Evolutionary conservation across 2,797 vertebrate species (phyloP), one percentile per base, ranked within the genome.

Genomic region (Craterocephalus amniculus): DNA sequence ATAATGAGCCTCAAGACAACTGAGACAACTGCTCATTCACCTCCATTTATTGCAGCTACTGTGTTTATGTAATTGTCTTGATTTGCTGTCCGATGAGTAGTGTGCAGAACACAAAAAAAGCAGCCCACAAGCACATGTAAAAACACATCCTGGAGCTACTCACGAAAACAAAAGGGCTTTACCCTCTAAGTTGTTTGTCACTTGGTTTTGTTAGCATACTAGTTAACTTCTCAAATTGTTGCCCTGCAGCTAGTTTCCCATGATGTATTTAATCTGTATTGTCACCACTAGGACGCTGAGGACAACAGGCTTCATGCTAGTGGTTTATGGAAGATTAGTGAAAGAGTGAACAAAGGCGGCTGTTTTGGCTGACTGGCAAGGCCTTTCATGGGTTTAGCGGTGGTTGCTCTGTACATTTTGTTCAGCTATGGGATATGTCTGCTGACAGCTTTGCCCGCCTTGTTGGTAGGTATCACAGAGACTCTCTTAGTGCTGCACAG

Each of bases 301-400:
- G 62, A 67, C 75, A 74, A 40, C 69, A 70, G 56, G 52, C 74
- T 64, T 81, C 80, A 76, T 81, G 67, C 70, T 63, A 67, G 70
- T 63, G 54, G 67, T 83, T 83, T 78, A 72, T 26, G 59, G 64
- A 76, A 80, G 87, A 85, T 89, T 85, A 85, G 80, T 9, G 40
- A 85, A 63, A 57, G 62, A 26, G 36, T 29, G 75, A 86, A 89
- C 83, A 88, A 82, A 88, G 77, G 65, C 67, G 10, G 64, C 67
- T 80, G 78, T 79, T 83, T 80, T 81, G 79, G 85, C 65, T 89
- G 83, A 87, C 67, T 74, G 81, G 71, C 52, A 62, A 81, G 69
- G 75, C 62, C 80, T 88, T 88, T 86, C 67, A 83, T 85, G 79
- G 88, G 81, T 90, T 88, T 88, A 88, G 79, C n/a, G 68, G 76